A percentile compares a stretch with the other conserved stretches of the same genome.
These are phyloP conservation scores for Pheosia tremula DNA, from an alignment of 2,888 invertebrate genomes.

Conservation along the genomic window DNA sequence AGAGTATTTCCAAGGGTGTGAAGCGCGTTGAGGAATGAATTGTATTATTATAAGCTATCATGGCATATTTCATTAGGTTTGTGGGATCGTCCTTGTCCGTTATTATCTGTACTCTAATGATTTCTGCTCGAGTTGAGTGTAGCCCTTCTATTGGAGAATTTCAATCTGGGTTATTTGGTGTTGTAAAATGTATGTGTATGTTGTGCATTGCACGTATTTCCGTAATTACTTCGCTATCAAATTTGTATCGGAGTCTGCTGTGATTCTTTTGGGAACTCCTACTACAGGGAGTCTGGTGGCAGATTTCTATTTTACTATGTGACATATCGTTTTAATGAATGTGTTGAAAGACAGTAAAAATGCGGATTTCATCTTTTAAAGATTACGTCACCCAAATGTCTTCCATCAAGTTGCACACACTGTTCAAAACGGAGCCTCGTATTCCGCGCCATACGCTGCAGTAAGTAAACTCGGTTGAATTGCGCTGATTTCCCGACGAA, in stretches of 20 bases:
- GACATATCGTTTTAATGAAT: no score
- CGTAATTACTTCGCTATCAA: neutral
- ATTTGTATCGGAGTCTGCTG: neutral
- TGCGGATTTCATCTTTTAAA: slow-evolving; percentile 25
- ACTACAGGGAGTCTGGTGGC: no score
- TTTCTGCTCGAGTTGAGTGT: slow-evolving; percentile 27
- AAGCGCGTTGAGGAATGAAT: slow-evolving; percentile 41
- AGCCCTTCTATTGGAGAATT: slow-evolving; percentile 33
- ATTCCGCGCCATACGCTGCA: slow-evolving; percentile 33
- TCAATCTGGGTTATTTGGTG: slow-evolving; percentile 23
- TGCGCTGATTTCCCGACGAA: slow-evolving; percentile 27
- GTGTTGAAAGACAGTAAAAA: no score
- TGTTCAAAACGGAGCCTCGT: slow-evolving; percentile 33
- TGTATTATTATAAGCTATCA: slow-evolving; percentile 40
- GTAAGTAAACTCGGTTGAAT: slow-evolving; percentile 31
- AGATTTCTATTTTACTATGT: no score
- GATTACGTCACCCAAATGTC: slow-evolving; percentile 39
- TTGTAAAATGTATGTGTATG: neutral
- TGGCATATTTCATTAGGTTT: slow-evolving; percentile 36
- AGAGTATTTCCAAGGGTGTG: slow-evolving; percentile 42
- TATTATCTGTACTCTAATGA: slow-evolving; percentile 30
- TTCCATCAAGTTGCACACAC: no score
- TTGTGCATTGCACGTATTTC: slow-evolving; percentile 1
- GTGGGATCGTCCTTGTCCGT: slow-evolving; percentile 32
- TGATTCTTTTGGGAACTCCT: neutral